Percentiles rank a stretch among this genome's conserved stretches.
phyloP scores from a whole-genome alignment of 2,113 vertebrate species.

The Typhlomys cinereus region DNA sequence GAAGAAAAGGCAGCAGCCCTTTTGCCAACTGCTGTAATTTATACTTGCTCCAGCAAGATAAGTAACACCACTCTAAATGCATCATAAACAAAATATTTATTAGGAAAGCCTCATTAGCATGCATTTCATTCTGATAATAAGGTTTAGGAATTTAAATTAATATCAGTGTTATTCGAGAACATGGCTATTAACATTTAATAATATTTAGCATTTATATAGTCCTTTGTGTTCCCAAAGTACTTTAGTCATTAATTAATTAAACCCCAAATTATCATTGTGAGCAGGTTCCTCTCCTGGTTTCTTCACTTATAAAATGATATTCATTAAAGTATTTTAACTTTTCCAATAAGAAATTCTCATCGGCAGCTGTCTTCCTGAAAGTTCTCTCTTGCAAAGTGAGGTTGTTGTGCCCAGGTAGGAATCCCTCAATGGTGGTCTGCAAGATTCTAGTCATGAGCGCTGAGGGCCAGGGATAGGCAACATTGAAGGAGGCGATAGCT shows the following conservation, averaged over 20 bases:
- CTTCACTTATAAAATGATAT: constrained; percentile 60
- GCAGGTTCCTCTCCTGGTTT: constrained; percentile 64
- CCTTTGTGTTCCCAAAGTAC: constrained; percentile 80
- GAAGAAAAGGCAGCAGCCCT: constrained; percentile 72
- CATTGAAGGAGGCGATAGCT: neutral
- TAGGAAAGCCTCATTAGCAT: constrained; percentile 81
- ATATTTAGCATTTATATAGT: constrained; percentile 82
- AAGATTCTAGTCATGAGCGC: neutral
- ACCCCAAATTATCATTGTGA: constrained; percentile 74
- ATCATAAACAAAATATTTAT: constrained; percentile 84
- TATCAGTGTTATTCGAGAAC: constrained; percentile 78
- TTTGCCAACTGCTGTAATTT: constrained; percentile 77
- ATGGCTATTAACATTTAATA: constrained; percentile 82
- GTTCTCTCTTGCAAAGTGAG: neutral
- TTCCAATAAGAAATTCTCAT: constrained; percentile 17
- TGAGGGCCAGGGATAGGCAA: neutral
- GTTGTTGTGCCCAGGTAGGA: neutral
- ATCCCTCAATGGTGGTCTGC: neutral
- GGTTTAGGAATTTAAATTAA: constrained; percentile 82
- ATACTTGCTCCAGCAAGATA: constrained; percentile 78
- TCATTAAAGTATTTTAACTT: constrained; percentile 57
- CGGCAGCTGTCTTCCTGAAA: neutral
- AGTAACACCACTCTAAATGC: constrained; percentile 78
- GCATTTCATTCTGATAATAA: constrained; percentile 79
- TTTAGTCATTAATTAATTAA: constrained; percentile 81